Base-by-base conservation (phyloP, 1,140 invertebrate genomes). In the Trachymyrmex septentrionalis region DNA sequence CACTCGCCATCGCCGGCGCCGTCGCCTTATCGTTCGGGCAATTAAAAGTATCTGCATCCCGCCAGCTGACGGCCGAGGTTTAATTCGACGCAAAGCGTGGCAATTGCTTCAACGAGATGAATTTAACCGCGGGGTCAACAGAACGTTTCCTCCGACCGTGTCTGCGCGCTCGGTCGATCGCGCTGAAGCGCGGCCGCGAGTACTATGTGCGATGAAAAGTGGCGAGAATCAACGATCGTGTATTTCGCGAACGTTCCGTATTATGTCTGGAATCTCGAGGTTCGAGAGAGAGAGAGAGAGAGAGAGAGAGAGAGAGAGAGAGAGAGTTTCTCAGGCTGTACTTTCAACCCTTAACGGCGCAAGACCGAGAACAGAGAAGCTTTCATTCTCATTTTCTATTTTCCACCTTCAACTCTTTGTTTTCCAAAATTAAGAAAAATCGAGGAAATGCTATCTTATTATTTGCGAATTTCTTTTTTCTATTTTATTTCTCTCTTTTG, bases 61-160 rank as follows among this genome's bases (percentile, higher is more conserved):
- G 24, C 53, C 63, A 48, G 48, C 30, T 53, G 34, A 82, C 14
- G 30, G 50, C 57, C 50, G 77, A 87, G 64, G 72, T 81, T 71
- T 80, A 59, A 84, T 87, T 88, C 71, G 66, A 61, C 71, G 66
- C 34, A 44, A 71, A 87, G 81, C 81, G 55, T 53, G 75, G 48
- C 72, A 89, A 90, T 90, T 84, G 88, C 50, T 30, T 19, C 50
- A 48, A 78, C 55, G 24, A 85, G 67, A 87, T 89, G 88, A 87
- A 87, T 89, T 90, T 85, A 85, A 87, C 77, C 67, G 78, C 57
- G 64, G 85, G 85, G 73, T 88, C 73, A 89, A 87, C 85, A 75
- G 57, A 57, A 55, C 63, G 48, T 67, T 59, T 81, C 88, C 69
- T 81, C 84, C 53, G 38, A 21, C 48, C 59, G 30, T n/a, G 21